Base-by-base conservation (phyloP, 2,113 vertebrate genomes). In the Poecilia latipinna region DNA sequence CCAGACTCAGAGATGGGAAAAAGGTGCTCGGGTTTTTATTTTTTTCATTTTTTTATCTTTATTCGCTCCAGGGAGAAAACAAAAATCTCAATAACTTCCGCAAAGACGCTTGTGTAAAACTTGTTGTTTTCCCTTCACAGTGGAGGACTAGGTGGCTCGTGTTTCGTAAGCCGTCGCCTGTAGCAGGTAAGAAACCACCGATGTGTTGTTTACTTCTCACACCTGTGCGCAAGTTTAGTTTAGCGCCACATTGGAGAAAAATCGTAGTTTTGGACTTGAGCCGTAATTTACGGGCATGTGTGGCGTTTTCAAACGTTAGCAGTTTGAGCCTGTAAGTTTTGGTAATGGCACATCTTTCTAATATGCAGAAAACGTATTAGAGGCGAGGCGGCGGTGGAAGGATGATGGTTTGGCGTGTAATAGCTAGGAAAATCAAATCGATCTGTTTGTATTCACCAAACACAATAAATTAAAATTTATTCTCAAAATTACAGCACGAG, bases 121-220 rank as follows among this genome's bases (percentile, higher is more conserved):
- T 77, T 82, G 69, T 65, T 77, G 32, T 83, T 74, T 57, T 61
- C 73, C 29, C 86, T 69, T 65, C 77, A 74, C 96, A 99, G 97
- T 98, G 97, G 97, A 99, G 96, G 94, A 96, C 44, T 80, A 95
- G 97, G 93, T 99, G 97, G 97, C 84, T 97, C 85, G 96, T 96
- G 35, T 93, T 98, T 74, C 96, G 97, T 77, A 98, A 96, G 86
- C 97, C 97, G 57, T 99, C 97, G 51, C 97, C 97, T 33, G 97
- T 98, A 78, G 97, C 97, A 95, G 97, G 97, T 98, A 96, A 81
- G 29, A 15, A 28, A 37, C 24, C 8, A 12, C 12, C 0, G 28
- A 35, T 15, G 15, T 70, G 44, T 48, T 70, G 44, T 48, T 19
- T 19, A 48, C 44, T 22, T 54, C 22, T 10, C 51, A 57, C 22